Base-by-base conservation (phyloP, 2,888 invertebrate genomes). In the Caenorhabditis sp. region DNA sequence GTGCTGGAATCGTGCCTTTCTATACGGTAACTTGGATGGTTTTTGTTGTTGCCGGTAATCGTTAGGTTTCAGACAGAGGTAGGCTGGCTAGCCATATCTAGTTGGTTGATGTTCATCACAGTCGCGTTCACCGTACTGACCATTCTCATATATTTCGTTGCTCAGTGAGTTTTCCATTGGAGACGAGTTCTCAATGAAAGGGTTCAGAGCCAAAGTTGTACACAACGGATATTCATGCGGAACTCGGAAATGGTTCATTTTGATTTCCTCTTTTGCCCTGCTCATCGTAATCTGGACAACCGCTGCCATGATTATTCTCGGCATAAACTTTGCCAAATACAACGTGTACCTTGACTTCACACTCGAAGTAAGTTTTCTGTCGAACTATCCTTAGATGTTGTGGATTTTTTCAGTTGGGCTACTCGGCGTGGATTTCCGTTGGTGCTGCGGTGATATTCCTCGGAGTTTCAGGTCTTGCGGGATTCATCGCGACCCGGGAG, bases 61-160 rank as follows among this genome's bases (percentile, higher is more conserved):
- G 12, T 8, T 10, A 5, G 5, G 0, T 54, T 54, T 24, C 24
- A 54, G 54, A 54, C 54, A 14, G 54, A 54, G 22, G 14, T 5
- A 16, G 2, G 4, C 4, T 54, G 54, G 54, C 14, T 54, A 26
- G 54, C 54, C 19, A 14, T 14, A 54, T 54, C 54, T 26, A 54
- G 54, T 12, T 54, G 54, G 54, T 14, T 54, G 26, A 54, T 54
- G 54, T 54, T 54, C 26, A 54, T 54, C 12, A 54, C 54, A 12
- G 54, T 54, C 14, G 54, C 54, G 2, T 26, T 26, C 14, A 26
- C 54, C 5, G 19, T 54, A 7, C 8, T 26, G 2, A 26, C 14
- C 14, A 54, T 54, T 26, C 26, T 24, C 14, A 0, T 26, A 4
- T 54, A 54, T 24, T 54, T 54, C 26, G 14, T 54, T 26, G 26